These are phyloP conservation scores for Cisticola juncidis DNA, from an alignment of 2,113 vertebrate species.

Conservation along the genomic window DNA sequence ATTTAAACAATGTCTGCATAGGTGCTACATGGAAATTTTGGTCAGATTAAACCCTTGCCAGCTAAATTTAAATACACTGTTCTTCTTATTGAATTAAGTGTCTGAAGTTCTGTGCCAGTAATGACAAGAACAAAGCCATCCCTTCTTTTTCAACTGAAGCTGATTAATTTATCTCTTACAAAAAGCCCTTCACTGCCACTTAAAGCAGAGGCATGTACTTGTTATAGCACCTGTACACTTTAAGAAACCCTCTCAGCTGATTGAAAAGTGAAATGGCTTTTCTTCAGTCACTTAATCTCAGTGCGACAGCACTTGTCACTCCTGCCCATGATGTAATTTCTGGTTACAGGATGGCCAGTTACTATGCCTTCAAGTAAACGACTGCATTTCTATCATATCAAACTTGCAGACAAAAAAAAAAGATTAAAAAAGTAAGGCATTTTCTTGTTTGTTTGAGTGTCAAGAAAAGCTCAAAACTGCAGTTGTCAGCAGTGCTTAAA, in stretches of 20 bases:
- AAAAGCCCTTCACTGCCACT: not conserved
- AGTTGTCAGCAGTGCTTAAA: not conserved
- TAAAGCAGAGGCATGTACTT: not conserved
- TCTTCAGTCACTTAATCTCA: not conserved
- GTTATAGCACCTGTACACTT: not conserved
- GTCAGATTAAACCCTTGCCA: not conserved
- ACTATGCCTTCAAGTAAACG: not conserved
- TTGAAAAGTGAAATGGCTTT: not conserved
- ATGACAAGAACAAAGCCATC: not conserved
- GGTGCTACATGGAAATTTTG: not conserved
- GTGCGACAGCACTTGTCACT: not conserved
- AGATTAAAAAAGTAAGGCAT: not conserved
- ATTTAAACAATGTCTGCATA: not conserved
- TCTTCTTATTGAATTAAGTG: not conserved
- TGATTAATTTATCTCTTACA: not conserved
- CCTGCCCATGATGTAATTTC: not conserved
- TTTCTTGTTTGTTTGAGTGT: not conserved
- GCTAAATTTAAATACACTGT: not conserved
- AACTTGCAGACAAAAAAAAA: not conserved
- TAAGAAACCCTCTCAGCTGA: not conserved
- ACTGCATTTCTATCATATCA: not conserved
- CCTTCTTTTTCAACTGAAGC: not conserved
- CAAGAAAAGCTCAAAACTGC: not conserved
- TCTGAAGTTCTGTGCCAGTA: not conserved
- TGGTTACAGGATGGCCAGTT: not conserved